A percentile compares a stretch with the other conserved stretches of the same genome.
Conservation (phyloP, 2,888 invertebrate species). For the Oscheius sp. region DNA sequence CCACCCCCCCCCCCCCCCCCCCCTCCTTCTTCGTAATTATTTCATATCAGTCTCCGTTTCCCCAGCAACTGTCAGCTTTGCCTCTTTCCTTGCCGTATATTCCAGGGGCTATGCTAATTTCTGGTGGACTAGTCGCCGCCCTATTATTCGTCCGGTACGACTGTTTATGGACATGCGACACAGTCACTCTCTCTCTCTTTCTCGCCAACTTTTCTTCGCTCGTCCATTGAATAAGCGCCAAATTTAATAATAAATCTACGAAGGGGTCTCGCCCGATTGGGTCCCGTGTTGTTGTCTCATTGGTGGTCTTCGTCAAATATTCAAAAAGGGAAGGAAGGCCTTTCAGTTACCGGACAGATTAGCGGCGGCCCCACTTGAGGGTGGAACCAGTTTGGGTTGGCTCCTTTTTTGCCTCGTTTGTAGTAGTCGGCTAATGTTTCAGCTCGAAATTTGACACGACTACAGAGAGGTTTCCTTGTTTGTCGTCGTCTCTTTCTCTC, state of each 20-base stretch:
- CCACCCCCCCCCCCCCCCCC: neutral
- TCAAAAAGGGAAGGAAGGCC: neutral
- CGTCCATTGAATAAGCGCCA: neutral
- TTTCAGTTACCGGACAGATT: neutral
- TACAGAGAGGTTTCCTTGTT: neutral
- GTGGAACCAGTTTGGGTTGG: neutral
- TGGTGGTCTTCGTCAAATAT: too few species aligned
- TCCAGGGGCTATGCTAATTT: slow-evolving; percentile 16
- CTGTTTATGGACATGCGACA: slow-evolving; percentile 29
- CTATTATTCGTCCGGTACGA: slow-evolving; percentile 19
- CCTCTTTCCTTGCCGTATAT: neutral
- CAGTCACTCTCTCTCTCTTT: slow-evolving; percentile 6
- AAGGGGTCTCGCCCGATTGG: neutral
- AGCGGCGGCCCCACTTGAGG: neutral
- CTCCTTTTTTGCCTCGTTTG: neutral
- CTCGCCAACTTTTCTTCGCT: neutral
- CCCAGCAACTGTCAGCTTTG: neutral
- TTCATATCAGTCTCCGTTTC: slow-evolving; percentile 12
- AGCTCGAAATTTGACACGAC: neutral
- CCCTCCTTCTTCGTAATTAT: neutral
- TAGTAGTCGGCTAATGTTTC: slow-evolving; percentile 1
- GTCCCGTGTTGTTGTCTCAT: too few species aligned
- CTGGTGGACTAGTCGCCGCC: slow-evolving; percentile 21
- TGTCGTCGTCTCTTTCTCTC: too few species aligned
- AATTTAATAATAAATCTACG: slow-evolving; percentile 27